These are phyloP conservation scores for Mellilla xanthometata DNA, from an alignment of 2,888 invertebrate genomes.

Conservation along the genomic window DNA sequence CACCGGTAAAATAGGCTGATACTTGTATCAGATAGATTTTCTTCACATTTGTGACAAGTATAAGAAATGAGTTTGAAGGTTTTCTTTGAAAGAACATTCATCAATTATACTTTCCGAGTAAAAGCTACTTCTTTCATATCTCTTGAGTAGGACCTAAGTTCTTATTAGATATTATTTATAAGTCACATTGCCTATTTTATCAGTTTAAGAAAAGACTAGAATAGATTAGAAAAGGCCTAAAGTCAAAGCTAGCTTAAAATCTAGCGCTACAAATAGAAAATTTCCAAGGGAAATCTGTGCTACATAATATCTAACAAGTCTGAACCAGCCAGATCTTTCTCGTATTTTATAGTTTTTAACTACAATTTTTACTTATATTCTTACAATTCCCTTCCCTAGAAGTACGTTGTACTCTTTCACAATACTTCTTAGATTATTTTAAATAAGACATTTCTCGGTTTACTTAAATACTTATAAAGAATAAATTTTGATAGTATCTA, in stretches of 20 bases:
- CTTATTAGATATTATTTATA: no score
- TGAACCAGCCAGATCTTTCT: constrained; percentile 49
- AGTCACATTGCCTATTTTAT: background rate
- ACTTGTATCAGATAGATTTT: no score
- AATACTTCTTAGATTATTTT: constrained; percentile 7
- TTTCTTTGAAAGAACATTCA: no score
- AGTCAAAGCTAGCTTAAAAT: constrained; percentile 22
- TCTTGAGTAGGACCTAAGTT: no score
- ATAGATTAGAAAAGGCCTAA: constrained; percentile 17
- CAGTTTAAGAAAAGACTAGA: constrained; percentile 4
- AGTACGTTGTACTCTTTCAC: constrained; percentile 21
- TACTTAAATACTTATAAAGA: constrained; percentile 19
- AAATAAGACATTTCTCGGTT: constrained; percentile 38
- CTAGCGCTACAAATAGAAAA: constrained; percentile 18
- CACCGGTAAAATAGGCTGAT: background rate
- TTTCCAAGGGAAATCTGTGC: constrained; percentile 22
- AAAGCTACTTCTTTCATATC: no score
- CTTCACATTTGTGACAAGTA: no score
- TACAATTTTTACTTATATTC: background rate
- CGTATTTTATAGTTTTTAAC: background rate
- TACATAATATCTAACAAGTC: constrained; percentile 30
- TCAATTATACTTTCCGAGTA: no score
- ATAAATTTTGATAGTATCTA: background rate
- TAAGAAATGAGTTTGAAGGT: no score
- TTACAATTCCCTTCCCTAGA: constrained; percentile 8